Percentiles rank a stretch among this genome's conserved stretches.
These are phyloP conservation scores for Ischnus inquisitorius DNA, from an alignment of 2,888 invertebrate species.

Conservation along the genomic window DNA sequence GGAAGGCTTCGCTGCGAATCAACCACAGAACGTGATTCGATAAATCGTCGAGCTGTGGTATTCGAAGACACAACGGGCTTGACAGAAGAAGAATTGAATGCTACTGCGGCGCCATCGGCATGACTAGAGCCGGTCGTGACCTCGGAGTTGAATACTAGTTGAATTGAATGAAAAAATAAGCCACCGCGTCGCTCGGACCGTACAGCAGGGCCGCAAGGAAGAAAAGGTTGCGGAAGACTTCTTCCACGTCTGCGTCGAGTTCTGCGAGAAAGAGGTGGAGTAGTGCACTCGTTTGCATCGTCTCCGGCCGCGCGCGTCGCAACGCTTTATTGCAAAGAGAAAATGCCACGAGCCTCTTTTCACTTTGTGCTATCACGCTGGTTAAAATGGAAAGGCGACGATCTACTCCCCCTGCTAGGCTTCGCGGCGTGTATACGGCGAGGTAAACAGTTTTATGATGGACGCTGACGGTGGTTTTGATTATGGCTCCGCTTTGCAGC, in stretches of 20 bases:
- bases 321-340: constrained; percentile 48
- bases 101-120: no score
- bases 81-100: no score
- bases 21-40: no score
- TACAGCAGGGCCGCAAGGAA: no score
- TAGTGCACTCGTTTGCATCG: background rate
- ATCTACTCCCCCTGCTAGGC: constrained; percentile 13
- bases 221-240: background rate
- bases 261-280: background rate
- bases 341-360: constrained; percentile 47
- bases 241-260: constrained; percentile 3
- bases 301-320: constrained; percentile 18
- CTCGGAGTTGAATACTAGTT: no score
- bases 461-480: constrained; percentile 54
- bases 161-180: no score
- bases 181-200: no score
- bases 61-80: no score
- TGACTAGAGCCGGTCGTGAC: no score
- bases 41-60: no score
- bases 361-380: constrained; percentile 44
- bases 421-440: background rate
- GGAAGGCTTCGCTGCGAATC: no score
- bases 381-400: constrained; percentile 30
- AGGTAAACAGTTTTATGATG: constrained; percentile 57
- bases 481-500: constrained; percentile 43